A percentile compares a stretch with the other conserved stretches of the same genome.
These are phyloP conservation scores for Microctonus aethiopoides DNA, from an alignment of 2,888 invertebrate genomes.

Conservation along the genomic window DNA sequence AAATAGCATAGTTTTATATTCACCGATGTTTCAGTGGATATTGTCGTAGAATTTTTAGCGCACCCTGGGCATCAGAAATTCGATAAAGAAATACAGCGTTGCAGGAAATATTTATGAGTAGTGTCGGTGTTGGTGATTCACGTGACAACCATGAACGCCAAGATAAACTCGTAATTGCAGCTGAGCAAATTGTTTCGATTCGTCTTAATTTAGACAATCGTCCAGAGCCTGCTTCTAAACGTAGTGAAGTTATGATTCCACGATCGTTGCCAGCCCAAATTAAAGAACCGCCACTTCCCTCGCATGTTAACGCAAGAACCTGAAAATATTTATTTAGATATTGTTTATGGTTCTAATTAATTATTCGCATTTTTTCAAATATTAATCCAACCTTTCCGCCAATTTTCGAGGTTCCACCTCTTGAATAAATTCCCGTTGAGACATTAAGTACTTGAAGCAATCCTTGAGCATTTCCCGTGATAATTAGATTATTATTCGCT, in stretches of 20 bases:
- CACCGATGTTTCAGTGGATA: slow-evolving; percentile 71
- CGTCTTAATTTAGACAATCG: slow-evolving; percentile 77
- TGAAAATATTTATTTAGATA: slow-evolving; percentile 37
- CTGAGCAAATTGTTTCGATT: slow-evolving; percentile 71
- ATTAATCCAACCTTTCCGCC: slow-evolving; percentile 67
- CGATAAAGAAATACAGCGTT: slow-evolving; percentile 79
- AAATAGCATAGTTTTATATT: slow-evolving; percentile 20
- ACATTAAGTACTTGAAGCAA: slow-evolving; percentile 84
- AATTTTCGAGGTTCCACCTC: slow-evolving; percentile 70
- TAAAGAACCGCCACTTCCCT: slow-evolving; percentile 74
- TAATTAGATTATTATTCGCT: slow-evolving; percentile 86
- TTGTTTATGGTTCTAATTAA: slow-evolving; percentile 1
- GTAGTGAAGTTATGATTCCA: slow-evolving; percentile 78
- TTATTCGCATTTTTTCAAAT: background rate
- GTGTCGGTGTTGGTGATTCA: slow-evolving; percentile 77
- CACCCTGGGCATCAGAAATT: slow-evolving; percentile 71
- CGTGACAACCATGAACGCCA: slow-evolving; percentile 86
- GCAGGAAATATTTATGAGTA: slow-evolving; percentile 82
- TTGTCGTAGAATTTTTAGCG: slow-evolving; percentile 69
- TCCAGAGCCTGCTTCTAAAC: slow-evolving; percentile 76
- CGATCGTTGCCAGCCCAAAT: slow-evolving; percentile 87
- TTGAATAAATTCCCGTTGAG: slow-evolving; percentile 84
- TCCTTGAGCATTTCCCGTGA: slow-evolving; percentile 80
- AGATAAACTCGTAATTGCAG: slow-evolving; percentile 79
- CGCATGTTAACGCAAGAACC: slow-evolving; percentile 79